These are phyloP conservation scores for Syngnathus typhle DNA, from an alignment of 2,113 vertebrate species.

Conservation along the genomic window DNA sequence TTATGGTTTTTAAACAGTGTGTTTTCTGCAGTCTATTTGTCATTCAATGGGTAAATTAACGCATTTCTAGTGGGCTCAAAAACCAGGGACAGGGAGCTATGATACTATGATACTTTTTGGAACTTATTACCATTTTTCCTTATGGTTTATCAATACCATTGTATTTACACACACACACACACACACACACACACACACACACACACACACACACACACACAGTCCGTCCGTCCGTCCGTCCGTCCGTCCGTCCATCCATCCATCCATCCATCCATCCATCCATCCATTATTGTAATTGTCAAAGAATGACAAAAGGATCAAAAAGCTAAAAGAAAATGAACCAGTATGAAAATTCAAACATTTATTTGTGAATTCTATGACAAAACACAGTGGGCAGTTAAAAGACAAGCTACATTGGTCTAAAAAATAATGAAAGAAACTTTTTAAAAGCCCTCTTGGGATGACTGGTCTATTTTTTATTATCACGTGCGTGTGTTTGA, in stretches of 20 bases:
- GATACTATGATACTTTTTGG: no score
- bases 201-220: no score
- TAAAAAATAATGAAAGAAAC: constrained; percentile 19
- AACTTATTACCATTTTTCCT: no score
- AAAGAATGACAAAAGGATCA: neutral
- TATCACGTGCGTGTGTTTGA: constrained; percentile 19
- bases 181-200: no score
- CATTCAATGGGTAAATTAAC: neutral
- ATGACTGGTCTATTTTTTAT: constrained; percentile 14
- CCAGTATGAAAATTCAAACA: constrained; percentile 49
- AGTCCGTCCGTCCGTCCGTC: no score
- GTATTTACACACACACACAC: no score
- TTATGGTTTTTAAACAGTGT: neutral
- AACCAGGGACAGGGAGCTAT: no score
- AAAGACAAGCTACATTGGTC: constrained; percentile 54
- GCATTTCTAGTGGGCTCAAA: no score
- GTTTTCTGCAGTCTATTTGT: neutral
- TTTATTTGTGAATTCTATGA: constrained; percentile 73
- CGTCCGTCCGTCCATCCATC: no score
- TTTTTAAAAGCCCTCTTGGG: constrained; percentile 43
- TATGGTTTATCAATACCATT: no score
- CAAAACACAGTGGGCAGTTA: constrained; percentile 64
- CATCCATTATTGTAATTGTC: no score
- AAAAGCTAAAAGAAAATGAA: neutral
- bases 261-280: no score